phyloP scores from a whole-genome alignment of 2,888 invertebrate species.

The Acheta domesticus region DNA sequence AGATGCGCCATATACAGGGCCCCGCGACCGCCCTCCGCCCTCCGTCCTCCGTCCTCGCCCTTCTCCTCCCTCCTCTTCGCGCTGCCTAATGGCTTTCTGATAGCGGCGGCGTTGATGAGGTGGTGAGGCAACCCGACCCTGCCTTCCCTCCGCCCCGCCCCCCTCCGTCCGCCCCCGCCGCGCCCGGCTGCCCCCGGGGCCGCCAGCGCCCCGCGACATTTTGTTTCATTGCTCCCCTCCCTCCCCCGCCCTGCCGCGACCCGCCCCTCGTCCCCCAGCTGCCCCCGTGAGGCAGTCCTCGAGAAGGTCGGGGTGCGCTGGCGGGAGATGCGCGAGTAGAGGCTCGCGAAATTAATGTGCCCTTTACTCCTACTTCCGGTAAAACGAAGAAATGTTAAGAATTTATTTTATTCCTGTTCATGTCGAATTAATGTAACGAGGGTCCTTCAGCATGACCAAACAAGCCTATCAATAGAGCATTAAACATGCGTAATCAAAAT shows the following conservation, averaged over 20 bases:
- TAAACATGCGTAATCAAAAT: no score
- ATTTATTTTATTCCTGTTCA: no score
- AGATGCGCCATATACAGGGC: not conserved
- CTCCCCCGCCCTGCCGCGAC: conserved; percentile 36
- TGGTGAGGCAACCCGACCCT: not conserved
- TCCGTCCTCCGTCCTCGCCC: not conserved
- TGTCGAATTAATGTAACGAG: no score
- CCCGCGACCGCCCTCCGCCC: not conserved
- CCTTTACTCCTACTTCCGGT: no score
- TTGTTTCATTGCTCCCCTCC: conserved; percentile 19
- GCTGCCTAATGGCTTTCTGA: conserved; percentile 1
- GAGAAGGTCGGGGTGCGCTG: not conserved
- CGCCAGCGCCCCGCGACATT: not conserved
- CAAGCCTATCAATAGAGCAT: no score
- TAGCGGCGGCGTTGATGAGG: not conserved
- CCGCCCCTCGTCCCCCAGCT: conserved; percentile 37
- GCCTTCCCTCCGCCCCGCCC: no score
- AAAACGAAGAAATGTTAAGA: no score
- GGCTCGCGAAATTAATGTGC: not conserved
- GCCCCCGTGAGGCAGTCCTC: conserved; percentile 31
- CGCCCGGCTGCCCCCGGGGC: not conserved
- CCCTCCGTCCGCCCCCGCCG: no score
- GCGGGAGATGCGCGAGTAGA: not conserved
- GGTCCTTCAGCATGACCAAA: no score
- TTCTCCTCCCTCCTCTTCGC: not conserved